These are phyloP conservation scores for Babylonia areolata DNA, from an alignment of 1,140 invertebrate species.

Conservation along the genomic window DNA sequence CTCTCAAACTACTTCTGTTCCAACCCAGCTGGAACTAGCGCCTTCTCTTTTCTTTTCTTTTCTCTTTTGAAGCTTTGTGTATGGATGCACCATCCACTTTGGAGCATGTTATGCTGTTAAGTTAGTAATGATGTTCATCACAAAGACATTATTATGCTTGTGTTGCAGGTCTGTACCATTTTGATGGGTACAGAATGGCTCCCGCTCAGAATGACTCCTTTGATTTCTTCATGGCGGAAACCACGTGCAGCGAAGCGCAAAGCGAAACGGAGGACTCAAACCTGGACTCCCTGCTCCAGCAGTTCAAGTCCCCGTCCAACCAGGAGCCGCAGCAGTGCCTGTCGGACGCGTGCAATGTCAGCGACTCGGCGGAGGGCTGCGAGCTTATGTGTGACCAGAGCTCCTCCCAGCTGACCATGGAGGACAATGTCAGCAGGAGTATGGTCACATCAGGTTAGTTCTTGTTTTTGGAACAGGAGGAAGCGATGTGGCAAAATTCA, in stretches of 20 bases:
- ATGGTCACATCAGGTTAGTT: slow-evolving; percentile 18
- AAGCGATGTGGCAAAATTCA: too few relatives aligned
- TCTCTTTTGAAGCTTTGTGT: too few relatives aligned
- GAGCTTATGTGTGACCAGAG: slow-evolving; percentile 31
- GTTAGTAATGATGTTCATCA: too few relatives aligned
- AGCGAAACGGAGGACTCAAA: slow-evolving; percentile 33
- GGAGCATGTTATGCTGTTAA: too few relatives aligned
- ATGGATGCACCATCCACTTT: too few relatives aligned
- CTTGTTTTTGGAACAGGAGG: too few relatives aligned
- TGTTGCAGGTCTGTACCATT: slow-evolving; percentile 32
- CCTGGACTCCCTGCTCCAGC: slow-evolving; percentile 30
- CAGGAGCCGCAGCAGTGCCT: slow-evolving; percentile 20
- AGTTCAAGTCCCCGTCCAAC: slow-evolving; percentile 1
- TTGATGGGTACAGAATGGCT: slow-evolving; percentile 38
- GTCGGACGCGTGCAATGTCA: slow-evolving; percentile 18
- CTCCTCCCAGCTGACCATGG: slow-evolving; percentile 7
- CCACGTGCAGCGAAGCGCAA: slow-evolving; percentile 16
- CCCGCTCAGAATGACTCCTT: slow-evolving; percentile 28
- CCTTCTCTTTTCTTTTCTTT: too few relatives aligned
- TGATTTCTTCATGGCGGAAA: slow-evolving; percentile 36
- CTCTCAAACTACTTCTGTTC: too few relatives aligned
- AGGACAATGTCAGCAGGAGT: slow-evolving; percentile 24
- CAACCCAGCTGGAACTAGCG: too few relatives aligned
- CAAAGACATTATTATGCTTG: background rate
- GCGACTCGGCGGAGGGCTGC: slow-evolving; percentile 22